Percentiles rank a stretch among this genome's conserved stretches.
phyloP scores from a whole-genome alignment of 2,113 vertebrate genomes.

The Pristiophorus japonicus region DNA sequence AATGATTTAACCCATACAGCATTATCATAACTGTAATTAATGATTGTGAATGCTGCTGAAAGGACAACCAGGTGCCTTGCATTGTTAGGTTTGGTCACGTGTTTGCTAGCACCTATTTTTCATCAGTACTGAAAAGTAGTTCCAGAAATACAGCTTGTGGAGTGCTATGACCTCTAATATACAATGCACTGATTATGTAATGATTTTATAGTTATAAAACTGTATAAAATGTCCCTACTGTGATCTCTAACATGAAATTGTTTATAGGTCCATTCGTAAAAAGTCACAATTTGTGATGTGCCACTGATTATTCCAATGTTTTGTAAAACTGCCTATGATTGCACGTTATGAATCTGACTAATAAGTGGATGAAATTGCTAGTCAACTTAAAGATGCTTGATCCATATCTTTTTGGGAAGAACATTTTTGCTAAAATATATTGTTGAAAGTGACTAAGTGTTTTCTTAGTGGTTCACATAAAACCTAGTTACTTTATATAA shows the following conservation, averaged over 20 bases:
- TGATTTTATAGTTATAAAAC: too few species aligned
- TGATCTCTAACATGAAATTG: too few species aligned
- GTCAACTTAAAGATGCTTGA: not conserved
- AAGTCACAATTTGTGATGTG: not conserved
- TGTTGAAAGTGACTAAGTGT: not conserved
- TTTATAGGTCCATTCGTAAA: not conserved
- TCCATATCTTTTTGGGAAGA: not conserved
- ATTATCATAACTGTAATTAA: too few species aligned
- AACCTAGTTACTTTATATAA: too few species aligned
- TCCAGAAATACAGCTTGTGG: too few species aligned
- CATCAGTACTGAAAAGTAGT: not conserved
- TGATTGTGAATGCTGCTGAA: too few species aligned
- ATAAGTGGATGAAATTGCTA: not conserved
- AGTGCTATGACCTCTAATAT: not conserved
- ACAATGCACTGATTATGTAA: not conserved
- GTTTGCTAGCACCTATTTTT: not conserved
- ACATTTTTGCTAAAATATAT: not conserved
- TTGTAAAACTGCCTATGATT: not conserved
- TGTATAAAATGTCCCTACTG: too few species aligned
- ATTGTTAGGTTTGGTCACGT: not conserved
- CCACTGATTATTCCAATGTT: not conserved
- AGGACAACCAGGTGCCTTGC: not conserved
- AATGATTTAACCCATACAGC: not conserved
- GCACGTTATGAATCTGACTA: not conserved
- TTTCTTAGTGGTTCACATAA: not conserved